phyloP scores from a whole-genome alignment of 1,140 invertebrate genomes.

The Diploscapter pachys region DNA sequence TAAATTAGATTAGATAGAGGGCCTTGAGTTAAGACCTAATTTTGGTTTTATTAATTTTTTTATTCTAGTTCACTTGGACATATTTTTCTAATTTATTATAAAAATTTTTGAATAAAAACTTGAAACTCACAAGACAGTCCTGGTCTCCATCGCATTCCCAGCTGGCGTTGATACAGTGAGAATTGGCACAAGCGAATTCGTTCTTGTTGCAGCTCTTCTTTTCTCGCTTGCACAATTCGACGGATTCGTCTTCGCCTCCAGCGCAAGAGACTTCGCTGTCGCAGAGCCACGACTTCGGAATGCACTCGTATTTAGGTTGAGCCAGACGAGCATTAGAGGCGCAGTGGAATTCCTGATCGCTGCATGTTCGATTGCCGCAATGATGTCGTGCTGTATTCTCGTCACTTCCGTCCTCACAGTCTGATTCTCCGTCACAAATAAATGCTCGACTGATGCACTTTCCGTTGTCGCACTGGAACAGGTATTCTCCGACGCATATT shows the following conservation, averaged over 20 bases:
- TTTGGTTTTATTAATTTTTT: too few relatives aligned
- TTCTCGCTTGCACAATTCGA: constrained; percentile 50
- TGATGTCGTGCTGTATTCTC: constrained; percentile 63
- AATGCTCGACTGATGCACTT: constrained; percentile 93
- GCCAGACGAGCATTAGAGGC: constrained; percentile 65
- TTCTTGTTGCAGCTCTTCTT: constrained; percentile 59
- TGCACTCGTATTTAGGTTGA: constrained; percentile 65
- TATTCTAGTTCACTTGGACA: too few relatives aligned
- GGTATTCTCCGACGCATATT: constrained; percentile 55
- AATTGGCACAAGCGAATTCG: constrained; percentile 54
- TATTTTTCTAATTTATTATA: too few relatives aligned
- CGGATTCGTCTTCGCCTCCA: constrained; percentile 60
- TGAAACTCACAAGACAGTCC: constrained; percentile 70
- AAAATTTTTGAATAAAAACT: too few relatives aligned
- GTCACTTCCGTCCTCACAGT: constrained; percentile 72
- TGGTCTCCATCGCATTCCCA: constrained; percentile 72
- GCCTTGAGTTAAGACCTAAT: too few relatives aligned
- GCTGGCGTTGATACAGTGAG: constrained; percentile 51
- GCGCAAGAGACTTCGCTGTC: constrained; percentile 68
- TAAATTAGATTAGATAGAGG: too few relatives aligned
- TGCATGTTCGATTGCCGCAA: constrained; percentile 65
- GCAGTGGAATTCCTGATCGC: constrained; percentile 66
- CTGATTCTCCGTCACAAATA: constrained; percentile 93
- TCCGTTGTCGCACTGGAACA: constrained; percentile 83
- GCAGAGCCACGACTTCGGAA: constrained; percentile 71